Evolutionary conservation across 2,797 vertebrate species (phyloP).

Genomic region (Micrastur ruficollis): DNA sequence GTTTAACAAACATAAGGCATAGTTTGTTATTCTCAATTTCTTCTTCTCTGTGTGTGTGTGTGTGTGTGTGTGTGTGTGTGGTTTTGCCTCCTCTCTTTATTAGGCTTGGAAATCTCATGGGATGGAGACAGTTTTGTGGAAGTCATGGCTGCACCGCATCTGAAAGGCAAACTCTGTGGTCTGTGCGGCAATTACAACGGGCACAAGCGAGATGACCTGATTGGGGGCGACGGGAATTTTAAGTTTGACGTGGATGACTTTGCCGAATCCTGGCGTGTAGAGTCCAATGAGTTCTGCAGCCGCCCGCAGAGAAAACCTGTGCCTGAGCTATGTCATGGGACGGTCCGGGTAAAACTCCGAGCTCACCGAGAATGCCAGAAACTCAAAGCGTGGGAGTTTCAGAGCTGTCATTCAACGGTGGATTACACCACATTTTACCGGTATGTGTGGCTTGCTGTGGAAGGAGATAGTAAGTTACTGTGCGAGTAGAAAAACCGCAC

Average conservation of each 20-base stretch:
- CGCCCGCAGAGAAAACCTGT: slow-evolving; percentile 79
- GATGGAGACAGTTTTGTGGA: slow-evolving; percentile 99
- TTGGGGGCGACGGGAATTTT: slow-evolving; percentile 92
- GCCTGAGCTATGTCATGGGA: slow-evolving; percentile 87
- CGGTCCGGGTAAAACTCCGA: slow-evolving; percentile 90
- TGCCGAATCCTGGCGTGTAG: slow-evolving; percentile 93
- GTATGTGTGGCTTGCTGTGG: slow-evolving; percentile 68
- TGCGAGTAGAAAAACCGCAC: background rate
- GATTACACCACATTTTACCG: slow-evolving; percentile 91
- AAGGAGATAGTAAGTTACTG: background rate
- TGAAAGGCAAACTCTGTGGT: slow-evolving; percentile 92
- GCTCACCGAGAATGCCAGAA: slow-evolving; percentile 96
- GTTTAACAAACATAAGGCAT: background rate
- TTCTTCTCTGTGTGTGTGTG: background rate
- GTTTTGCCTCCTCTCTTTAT: background rate
- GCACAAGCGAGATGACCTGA: slow-evolving; percentile 92
- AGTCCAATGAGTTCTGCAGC: slow-evolving; percentile 91
- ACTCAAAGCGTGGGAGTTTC: slow-evolving; percentile 94
- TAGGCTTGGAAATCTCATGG: slow-evolving; percentile 97
- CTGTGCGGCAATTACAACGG: slow-evolving; percentile 98
- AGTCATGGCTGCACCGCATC: slow-evolving; percentile 90
- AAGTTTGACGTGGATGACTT: slow-evolving; percentile 98
- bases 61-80: background rate
- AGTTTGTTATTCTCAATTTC: background rate
- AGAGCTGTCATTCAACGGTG: slow-evolving; percentile 89